phyloP scores from a whole-genome alignment of 2,113 vertebrate species.

The Grantiella picta region DNA sequence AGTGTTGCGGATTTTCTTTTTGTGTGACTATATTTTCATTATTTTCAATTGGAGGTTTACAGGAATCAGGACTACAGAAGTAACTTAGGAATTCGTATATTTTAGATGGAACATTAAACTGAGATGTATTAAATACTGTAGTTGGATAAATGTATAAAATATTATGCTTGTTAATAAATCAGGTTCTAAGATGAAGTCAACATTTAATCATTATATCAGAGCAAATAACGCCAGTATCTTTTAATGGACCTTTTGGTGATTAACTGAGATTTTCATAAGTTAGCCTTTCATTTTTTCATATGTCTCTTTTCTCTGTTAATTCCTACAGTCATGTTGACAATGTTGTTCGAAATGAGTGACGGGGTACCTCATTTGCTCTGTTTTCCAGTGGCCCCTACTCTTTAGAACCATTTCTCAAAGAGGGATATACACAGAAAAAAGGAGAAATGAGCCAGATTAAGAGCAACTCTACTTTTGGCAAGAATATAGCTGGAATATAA shows the following conservation, averaged over 20 bases:
- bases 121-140: not conserved
- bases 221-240: not conserved
- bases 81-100: not conserved
- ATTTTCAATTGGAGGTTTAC: not conserved
- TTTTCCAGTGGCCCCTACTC: conserved; percentile 85
- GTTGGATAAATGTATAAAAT: not conserved
- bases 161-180: not conserved
- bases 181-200: not conserved
- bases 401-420: conserved; percentile 88
- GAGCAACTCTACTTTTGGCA: not conserved
- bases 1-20: not conserved
- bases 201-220: not conserved
- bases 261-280: not conserved
- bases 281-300: not conserved
- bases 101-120: not conserved
- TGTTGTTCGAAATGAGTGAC: not conserved
- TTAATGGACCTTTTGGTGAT: not conserved
- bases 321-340: not conserved
- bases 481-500: not conserved
- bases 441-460: conserved; percentile 78
- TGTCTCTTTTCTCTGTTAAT: not conserved
- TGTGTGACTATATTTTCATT: not conserved
- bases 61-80: not conserved
- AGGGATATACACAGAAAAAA: conserved; percentile 97
- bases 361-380: conserved; percentile 80